phyloP scores from a whole-genome alignment of 1,140 invertebrate genomes.

The Stegodyphus dumicola region DNA sequence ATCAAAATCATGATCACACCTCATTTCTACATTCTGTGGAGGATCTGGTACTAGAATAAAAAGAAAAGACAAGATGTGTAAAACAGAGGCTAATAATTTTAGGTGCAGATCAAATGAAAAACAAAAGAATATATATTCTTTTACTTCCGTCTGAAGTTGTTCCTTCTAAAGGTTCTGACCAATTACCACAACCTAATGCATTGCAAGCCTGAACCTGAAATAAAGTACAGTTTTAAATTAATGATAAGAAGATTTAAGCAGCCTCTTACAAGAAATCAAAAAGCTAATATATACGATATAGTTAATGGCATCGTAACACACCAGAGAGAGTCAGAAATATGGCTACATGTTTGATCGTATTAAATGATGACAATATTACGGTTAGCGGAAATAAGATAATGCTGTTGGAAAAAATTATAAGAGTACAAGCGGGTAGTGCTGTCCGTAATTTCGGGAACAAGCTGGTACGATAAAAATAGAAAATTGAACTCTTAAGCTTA shows the following conservation, averaged over 20 bases:
- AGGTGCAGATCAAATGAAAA: not conserved
- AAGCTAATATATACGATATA: too few species aligned
- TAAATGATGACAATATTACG: too few species aligned
- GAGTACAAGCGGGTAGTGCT: too few species aligned
- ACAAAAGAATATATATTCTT: not conserved
- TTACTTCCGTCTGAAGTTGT: slow-evolving; percentile 62
- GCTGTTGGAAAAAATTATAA: too few species aligned
- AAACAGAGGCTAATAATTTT: not conserved
- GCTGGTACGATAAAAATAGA: too few species aligned
- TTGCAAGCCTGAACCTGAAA: slow-evolving; percentile 62
- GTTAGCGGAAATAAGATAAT: too few species aligned
- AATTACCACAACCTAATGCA: slow-evolving; percentile 62
- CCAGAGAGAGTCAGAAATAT: too few species aligned
- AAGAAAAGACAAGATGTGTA: not conserved
- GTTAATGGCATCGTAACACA: too few species aligned
- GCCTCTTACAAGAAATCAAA: too few species aligned
- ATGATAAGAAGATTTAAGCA: not conserved
- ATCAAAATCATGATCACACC: slow-evolving; percentile 57
- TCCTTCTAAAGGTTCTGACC: slow-evolving; percentile 62
- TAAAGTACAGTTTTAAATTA: not conserved
- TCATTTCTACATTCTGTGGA: slow-evolving; percentile 61
- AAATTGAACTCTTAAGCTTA: too few species aligned
- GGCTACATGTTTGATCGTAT: too few species aligned
- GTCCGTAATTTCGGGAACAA: too few species aligned
- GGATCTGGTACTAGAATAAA: slow-evolving; percentile 60